Percentiles rank a stretch among this genome's conserved stretches.
Conservation (phyloP, 1,140 invertebrate genomes). For the Tachypleus tridentatus region DNA sequence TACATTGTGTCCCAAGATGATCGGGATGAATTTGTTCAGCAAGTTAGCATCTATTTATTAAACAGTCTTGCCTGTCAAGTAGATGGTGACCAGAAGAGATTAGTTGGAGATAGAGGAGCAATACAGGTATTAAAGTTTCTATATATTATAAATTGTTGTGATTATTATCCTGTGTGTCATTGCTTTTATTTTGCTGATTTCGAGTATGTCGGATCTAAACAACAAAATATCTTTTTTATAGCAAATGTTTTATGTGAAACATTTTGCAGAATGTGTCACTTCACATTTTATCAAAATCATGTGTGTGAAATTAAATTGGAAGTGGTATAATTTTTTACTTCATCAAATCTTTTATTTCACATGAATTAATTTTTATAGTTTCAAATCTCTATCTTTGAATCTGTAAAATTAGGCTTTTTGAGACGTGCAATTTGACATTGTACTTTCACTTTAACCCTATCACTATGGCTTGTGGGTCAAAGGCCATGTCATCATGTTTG, state of each 20-base stretch:
- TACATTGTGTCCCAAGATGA: conserved; percentile 64
- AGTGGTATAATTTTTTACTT: too few species aligned
- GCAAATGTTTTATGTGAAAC: conserved; percentile 1
- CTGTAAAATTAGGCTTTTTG: too few species aligned
- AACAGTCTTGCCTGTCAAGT: conserved; percentile 94
- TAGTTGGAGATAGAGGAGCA: conserved; percentile 77
- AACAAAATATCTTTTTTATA: conserved; percentile 5
- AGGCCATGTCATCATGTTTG: too few species aligned
- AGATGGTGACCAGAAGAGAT: conserved; percentile 76
- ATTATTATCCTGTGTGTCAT: not conserved
- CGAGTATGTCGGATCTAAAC: conserved; percentile 2
- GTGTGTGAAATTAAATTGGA: too few species aligned
- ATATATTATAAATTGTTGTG: not conserved
- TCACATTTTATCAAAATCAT: too few species aligned
- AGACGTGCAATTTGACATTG: too few species aligned
- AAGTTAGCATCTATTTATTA: conserved; percentile 85
- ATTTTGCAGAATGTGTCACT: too few species aligned
- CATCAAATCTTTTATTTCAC: too few species aligned
- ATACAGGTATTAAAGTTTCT: conserved; percentile 5
- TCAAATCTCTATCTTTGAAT: too few species aligned
- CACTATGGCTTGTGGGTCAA: too few species aligned
- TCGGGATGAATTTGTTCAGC: conserved; percentile 81
- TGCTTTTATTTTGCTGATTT: conserved; percentile 6
- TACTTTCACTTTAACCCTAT: too few species aligned
- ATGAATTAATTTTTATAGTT: too few species aligned